These are phyloP conservation scores for Aphrophora alni DNA, from an alignment of 2,888 invertebrate species.

Conservation along the genomic window DNA sequence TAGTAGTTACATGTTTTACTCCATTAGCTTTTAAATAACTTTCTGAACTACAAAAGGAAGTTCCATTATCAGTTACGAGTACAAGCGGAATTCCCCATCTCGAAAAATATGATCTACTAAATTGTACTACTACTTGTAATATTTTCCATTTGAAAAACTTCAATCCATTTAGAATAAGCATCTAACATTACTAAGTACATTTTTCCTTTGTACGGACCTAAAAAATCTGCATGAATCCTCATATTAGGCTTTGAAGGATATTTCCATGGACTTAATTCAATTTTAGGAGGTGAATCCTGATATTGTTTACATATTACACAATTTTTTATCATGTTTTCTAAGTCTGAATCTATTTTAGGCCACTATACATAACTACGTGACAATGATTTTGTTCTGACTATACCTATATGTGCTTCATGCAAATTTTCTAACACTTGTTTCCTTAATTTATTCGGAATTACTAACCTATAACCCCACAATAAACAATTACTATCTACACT, in stretches of 20 bases:
- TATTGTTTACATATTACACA: conserved; percentile 44
- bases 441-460: conserved; percentile 10
- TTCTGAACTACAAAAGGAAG: conserved; percentile 20
- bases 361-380: conserved; percentile 31
- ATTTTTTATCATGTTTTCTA: conserved; percentile 26
- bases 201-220: conserved; percentile 6
- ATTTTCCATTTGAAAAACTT: conserved; percentile 27
- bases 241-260: conserved; percentile 22
- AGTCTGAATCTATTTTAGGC: conserved; percentile 18
- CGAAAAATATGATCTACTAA: not conserved
- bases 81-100: conserved; percentile 7
- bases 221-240: conserved; percentile 19
- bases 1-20: not conserved
- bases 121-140: too few relatives aligned
- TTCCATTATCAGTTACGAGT: conserved; percentile 21
- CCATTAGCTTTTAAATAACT: conserved; percentile 24
- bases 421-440: conserved; percentile 11
- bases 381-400: not conserved
- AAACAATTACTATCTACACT: conserved; percentile 18
- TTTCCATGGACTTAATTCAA: conserved; percentile 40
- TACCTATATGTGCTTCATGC: conserved; percentile 12
- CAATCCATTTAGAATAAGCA: conserved; percentile 41
- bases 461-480: conserved; percentile 14
- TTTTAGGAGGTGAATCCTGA: conserved; percentile 30
- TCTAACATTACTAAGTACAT: conserved; percentile 34